These are phyloP conservation scores for Hyles lineata DNA, from an alignment of 2,888 invertebrate genomes.

Conservation along the genomic window DNA sequence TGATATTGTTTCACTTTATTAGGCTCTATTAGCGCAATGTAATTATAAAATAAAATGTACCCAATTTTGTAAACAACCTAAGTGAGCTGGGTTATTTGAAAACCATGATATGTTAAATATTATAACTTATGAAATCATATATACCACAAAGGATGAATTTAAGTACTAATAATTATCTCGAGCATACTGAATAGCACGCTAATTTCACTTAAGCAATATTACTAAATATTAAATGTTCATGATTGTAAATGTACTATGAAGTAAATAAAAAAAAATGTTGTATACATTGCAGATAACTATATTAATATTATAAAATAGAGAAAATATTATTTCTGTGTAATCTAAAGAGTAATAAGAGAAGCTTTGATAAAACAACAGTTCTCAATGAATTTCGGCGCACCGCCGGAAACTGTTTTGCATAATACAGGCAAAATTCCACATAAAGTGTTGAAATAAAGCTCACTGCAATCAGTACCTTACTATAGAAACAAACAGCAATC, in stretches of 20 bases:
- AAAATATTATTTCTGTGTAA: background rate
- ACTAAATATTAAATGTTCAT: no score
- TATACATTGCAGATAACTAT: no score
- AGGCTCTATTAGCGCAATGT: background rate
- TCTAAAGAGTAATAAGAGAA: background rate
- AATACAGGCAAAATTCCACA: background rate
- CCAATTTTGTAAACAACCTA: background rate
- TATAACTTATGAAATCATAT: no score
- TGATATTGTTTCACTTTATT: background rate
- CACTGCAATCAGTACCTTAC: background rate
- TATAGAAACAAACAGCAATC: conserved; percentile 2
- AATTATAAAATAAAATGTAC: background rate
- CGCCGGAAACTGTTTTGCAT: conserved; percentile 6
- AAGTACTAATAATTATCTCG: no score
- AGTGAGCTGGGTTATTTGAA: no score
- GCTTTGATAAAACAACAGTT: conserved; percentile 2
- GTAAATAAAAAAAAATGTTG: no score
- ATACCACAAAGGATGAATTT: no score
- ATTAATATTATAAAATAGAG: no score
- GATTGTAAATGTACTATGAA: no score
- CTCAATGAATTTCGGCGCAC: conserved; percentile 1
- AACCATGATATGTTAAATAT: no score
- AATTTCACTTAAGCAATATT: no score
- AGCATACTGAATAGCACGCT: no score
- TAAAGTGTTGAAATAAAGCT: conserved; percentile 3